Evolutionary conservation across 2,888 invertebrate genomes (phyloP).

Genomic region (Papilio elwesi): DNA sequence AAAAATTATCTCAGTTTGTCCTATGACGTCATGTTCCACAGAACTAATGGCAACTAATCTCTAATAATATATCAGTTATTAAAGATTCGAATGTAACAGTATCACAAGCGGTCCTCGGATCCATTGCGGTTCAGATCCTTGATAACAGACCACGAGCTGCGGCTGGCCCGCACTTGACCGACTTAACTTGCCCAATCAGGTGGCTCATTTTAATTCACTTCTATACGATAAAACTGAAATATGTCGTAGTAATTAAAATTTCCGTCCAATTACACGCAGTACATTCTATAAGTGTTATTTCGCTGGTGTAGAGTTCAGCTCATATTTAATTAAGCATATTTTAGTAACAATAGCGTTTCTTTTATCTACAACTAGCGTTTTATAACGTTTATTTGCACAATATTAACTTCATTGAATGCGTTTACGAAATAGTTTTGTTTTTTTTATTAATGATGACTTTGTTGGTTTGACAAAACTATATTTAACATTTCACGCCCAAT

Average conservation of each 20-base stretch:
- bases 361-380: background rate
- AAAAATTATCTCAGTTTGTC: no score
- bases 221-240: constrained; percentile 16
- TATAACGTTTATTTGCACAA: background rate
- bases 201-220: constrained; percentile 27
- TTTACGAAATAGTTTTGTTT: no score
- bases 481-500: no score
- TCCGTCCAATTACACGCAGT: background rate
- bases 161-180: constrained; percentile 37
- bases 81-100: constrained; percentile 1
- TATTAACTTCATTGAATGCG: no score
- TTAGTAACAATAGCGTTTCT: background rate
- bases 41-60: no score
- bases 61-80: background rate
- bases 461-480: no score
- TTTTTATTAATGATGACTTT: no score
- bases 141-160: constrained; percentile 27
- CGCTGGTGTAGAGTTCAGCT: background rate
- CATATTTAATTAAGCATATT: background rate
- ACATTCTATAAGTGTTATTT: background rate
- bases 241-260: constrained; percentile 27
- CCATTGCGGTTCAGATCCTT: constrained; percentile 21
- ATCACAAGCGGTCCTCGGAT: constrained; percentile 3
- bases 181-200: constrained; percentile 38
- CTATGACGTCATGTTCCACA: no score